Base-by-base conservation (phyloP, 2,113 vertebrate species). In the Poeciliopsis prolifica region DNA sequence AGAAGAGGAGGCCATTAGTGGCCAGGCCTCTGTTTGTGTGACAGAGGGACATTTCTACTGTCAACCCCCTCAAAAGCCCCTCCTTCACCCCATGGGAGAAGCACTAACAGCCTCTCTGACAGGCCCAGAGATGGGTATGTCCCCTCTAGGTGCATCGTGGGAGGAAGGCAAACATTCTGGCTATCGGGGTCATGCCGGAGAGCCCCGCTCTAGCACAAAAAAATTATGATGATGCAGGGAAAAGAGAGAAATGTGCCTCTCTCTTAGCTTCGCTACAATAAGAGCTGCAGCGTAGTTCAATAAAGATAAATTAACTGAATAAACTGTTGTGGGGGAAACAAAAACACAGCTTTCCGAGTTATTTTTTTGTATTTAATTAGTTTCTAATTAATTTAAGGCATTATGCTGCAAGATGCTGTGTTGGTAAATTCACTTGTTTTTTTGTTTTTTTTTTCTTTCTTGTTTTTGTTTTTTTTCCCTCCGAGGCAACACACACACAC, bases 1-100 rank as follows among this genome's bases (percentile, higher is more conserved):
- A 83, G 82, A 86, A 88, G 90, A 86, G 78, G 85, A 84, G 89
- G 92, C 94, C 94, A 95, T 95, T 94, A 94, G 91, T 88, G 85
- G 87, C 90, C 68, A 68, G 78, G 88, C 80, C 88, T 89, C 79
- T 81, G 83, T 82, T 92, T 92, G 88, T 92, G 86, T 90, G 90
- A 90, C 87, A 90, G 83, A 70, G 88, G 90, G 88, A 91, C 90
- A 86, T 84, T 79, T 78, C 84, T 82, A 80, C 87, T 84, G 89
- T 89, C 87, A 91, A 67, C 83, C 90, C 91, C 92, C 90, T 75
- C 82, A 54, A 44, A 19, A 40, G 62, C 87, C 4, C 61, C 14
- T 35, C 33, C 37, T 72, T 79, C 86, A 91, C 91, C 93, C 91
- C 72, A 75, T 84, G 94, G 90, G 93, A 92, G 60, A 68, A 58